Percentiles rank a stretch among this genome's conserved stretches.
These are phyloP conservation scores for Meloidogyne hapla DNA, from an alignment of 1,140 invertebrate species.

Conservation along the genomic window DNA sequence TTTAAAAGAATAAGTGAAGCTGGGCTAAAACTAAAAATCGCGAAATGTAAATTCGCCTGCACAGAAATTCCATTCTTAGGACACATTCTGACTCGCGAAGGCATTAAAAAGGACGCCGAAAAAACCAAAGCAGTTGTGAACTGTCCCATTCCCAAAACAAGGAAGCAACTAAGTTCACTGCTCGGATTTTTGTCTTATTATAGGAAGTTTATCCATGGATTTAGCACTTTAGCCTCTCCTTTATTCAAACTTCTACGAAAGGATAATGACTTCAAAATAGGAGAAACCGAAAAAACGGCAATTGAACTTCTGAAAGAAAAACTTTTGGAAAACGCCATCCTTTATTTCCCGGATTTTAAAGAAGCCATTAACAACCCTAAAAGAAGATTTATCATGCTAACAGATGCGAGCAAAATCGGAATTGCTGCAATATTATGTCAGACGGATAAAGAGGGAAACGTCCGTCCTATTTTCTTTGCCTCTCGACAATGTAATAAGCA, in stretches of 20 bases:
- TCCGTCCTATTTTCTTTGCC: constrained; percentile 15
- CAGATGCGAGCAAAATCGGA: constrained; percentile 9
- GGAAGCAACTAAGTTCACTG: constrained; percentile 65
- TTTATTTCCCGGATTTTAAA: constrained; percentile 24
- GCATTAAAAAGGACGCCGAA: constrained; percentile 62
- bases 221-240: constrained; percentile 58
- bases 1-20: constrained; percentile 41
- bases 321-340: constrained; percentile 37
- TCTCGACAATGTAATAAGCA: constrained; percentile 9
- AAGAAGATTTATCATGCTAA: constrained; percentile 12
- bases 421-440: constrained; percentile 25
- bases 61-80: constrained; percentile 63
- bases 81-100: constrained; percentile 58
- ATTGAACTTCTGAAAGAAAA: constrained; percentile 63
- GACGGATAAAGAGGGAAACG: not conserved
- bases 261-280: constrained; percentile 63
- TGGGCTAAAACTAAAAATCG: constrained; percentile 48
- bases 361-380: not conserved
- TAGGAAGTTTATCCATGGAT: constrained; percentile 64
- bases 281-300: constrained; percentile 55
- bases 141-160: constrained; percentile 56
- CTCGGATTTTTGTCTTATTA: constrained; percentile 66
- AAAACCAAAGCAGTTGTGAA: constrained; percentile 62
- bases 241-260: constrained; percentile 65
- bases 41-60: constrained; percentile 52